phyloP scores from a whole-genome alignment of 2,888 invertebrate species.

The Nomada hirtipes region DNA sequence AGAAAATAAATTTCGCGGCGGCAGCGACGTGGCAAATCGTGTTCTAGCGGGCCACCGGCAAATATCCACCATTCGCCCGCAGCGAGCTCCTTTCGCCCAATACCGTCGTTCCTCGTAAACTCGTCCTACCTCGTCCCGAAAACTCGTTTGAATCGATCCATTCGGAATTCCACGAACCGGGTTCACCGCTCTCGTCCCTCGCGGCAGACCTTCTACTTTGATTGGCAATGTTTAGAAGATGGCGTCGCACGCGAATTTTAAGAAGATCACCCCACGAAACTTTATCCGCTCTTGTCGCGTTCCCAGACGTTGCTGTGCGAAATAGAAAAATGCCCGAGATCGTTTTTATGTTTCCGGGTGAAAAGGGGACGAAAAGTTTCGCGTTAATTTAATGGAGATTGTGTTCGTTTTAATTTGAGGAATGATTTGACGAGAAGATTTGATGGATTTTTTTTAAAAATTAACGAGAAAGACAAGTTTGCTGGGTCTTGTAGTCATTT shows the following conservation, averaged over 20 bases:
- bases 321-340: background rate
- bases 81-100: conserved; percentile 71
- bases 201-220: conserved; percentile 51
- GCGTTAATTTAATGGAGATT: too few species aligned
- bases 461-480: too few species aligned
- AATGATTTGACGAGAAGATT: too few species aligned
- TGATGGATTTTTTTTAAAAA: too few species aligned
- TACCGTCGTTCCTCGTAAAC: conserved; percentile 73
- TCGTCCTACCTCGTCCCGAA: conserved; percentile 71
- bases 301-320: too few species aligned
- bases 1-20: conserved; percentile 64
- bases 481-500: too few species aligned
- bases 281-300: background rate
- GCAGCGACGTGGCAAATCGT: conserved; percentile 69
- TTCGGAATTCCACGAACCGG: conserved; percentile 69
- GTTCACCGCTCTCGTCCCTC: conserved; percentile 55
- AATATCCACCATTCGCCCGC: conserved; percentile 73
- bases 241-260: conserved; percentile 51
- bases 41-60: conserved; percentile 70
- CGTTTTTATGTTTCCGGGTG: too few species aligned
- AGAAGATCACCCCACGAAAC: conserved; percentile 20
- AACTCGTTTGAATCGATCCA: conserved; percentile 73
- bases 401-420: too few species aligned
- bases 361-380: too few species aligned
- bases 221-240: conserved; percentile 62